A percentile compares a stretch with the other conserved stretches of the same genome.
Evolutionary conservation across 2,113 vertebrate species (phyloP).

Genomic region (Sula dactylatra): DNA sequence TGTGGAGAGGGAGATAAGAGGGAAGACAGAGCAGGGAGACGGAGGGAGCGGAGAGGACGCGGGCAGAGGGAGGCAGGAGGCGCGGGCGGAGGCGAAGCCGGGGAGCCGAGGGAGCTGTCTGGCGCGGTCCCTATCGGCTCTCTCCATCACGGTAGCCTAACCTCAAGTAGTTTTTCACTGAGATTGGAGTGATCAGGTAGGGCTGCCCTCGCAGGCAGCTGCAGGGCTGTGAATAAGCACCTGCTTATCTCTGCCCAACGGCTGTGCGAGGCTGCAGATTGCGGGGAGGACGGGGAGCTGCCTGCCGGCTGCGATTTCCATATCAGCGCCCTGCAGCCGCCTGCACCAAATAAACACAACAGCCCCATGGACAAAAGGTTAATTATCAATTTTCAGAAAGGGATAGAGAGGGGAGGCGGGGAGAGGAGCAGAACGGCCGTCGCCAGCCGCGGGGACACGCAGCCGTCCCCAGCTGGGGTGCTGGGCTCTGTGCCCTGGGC

Average conservation of each 20-base stretch:
- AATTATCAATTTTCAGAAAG: constrained; percentile 83
- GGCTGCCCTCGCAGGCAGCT: constrained; percentile 49
- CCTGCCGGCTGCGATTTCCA: constrained; percentile 82
- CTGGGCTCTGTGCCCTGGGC: neutral
- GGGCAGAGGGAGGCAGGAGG: constrained; percentile 18
- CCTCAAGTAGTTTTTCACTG: constrained; percentile 82
- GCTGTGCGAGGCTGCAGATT: constrained; percentile 73
- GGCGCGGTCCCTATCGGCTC: constrained; percentile 30
- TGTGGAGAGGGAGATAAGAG: constrained; percentile 67
- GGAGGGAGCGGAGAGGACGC: neutral
- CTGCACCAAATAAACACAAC: constrained; percentile 78
- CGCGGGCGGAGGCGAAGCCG: neutral
- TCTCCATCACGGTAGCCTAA: constrained; percentile 70
- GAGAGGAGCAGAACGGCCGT: neutral
- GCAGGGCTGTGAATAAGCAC: constrained; percentile 63
- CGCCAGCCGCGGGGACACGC: neutral
- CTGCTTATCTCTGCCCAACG: constrained; percentile 83
- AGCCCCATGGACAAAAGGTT: constrained; percentile 81
- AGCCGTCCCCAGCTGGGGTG: neutral
- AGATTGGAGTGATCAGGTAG: constrained; percentile 75
- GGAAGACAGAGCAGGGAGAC: constrained; percentile 33
- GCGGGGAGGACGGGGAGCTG: constrained; percentile 70
- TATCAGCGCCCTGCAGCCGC: constrained; percentile 85
- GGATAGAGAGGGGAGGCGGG: neutral
- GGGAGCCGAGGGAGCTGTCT: constrained; percentile 9